A percentile compares a stretch with the other conserved stretches of the same genome.
Conservation (phyloP, 2,888 invertebrate species). For the Leucophenga montana region DNA sequence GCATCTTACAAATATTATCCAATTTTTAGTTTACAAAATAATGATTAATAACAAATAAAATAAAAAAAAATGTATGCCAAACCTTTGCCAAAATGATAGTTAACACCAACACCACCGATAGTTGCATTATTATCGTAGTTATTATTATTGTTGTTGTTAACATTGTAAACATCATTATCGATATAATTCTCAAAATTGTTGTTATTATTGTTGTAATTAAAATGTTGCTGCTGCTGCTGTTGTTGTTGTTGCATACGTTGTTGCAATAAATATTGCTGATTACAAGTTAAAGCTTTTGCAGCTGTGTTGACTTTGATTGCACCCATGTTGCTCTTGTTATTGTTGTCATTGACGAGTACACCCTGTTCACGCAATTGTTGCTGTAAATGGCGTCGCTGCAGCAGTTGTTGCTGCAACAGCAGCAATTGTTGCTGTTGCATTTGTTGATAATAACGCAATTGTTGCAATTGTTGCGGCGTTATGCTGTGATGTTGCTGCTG, state of each 20-base stretch:
- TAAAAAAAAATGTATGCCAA: conserved; percentile 36
- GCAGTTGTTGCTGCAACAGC: conserved; percentile 69
- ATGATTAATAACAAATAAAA: not conserved
- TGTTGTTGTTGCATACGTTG: conserved; percentile 53
- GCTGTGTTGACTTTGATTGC: conserved; percentile 28
- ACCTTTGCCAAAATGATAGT: conserved; percentile 51
- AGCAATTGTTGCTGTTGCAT: conserved; percentile 72
- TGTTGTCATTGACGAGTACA: conserved; percentile 41
- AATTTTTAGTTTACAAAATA: not conserved
- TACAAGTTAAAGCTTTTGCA: conserved; percentile 55
- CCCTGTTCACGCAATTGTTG: conserved; percentile 68
- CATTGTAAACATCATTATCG: conserved; percentile 52
- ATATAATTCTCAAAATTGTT: conserved; percentile 39
- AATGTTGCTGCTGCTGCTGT: conserved; percentile 39
- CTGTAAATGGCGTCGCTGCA: conserved; percentile 72
- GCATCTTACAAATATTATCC: too few species aligned
- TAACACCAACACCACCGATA: conserved; percentile 37
- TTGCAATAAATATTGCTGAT: conserved; percentile 66
- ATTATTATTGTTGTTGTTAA: conserved; percentile 46
- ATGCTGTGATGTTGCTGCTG: conserved; percentile 52
- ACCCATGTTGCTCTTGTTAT: conserved; percentile 5
- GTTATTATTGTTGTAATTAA: conserved; percentile 38
- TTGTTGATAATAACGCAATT: conserved; percentile 74
- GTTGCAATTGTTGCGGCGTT: conserved; percentile 78
- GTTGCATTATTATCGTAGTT: conserved; percentile 45